Evolutionary conservation across 2,888 invertebrate species (phyloP).

Genomic region (Belgica antarctica): DNA sequence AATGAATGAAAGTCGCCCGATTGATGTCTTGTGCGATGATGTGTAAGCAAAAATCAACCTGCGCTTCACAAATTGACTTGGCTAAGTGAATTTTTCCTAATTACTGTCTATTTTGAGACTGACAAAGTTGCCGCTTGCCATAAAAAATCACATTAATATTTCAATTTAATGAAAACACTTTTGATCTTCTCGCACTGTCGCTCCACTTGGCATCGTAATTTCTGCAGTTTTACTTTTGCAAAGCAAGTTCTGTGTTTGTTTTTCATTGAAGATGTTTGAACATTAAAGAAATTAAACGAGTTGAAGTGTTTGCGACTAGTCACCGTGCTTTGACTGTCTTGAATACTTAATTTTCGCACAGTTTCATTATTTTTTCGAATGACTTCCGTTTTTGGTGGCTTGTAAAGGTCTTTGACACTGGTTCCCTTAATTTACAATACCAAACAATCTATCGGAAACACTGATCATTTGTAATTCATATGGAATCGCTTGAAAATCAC

Average conservation of each 20-base stretch:
- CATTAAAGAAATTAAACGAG: no score
- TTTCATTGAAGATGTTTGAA: background rate
- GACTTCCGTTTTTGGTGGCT: no score
- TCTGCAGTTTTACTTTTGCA: background rate
- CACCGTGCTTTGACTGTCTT: no score
- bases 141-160: conserved; percentile 11
- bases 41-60: background rate
- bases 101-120: conserved; percentile 9
- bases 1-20: background rate
- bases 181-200: conserved; percentile 25
- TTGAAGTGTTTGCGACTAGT: no score
- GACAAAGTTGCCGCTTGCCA: conserved; percentile 10
- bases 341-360: no score
- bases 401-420: no score
- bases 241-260: background rate
- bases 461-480: no score
- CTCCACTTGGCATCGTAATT: background rate
- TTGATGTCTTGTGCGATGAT: no score
- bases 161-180: conserved; percentile 17
- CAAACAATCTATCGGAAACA: no score
- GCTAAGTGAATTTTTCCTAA: background rate
- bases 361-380: no score
- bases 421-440: no score
- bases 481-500: no score
- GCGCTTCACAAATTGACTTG: background rate